Conservation (phyloP, 2,888 invertebrate genomes). For the Orgyia antiqua region DNA sequence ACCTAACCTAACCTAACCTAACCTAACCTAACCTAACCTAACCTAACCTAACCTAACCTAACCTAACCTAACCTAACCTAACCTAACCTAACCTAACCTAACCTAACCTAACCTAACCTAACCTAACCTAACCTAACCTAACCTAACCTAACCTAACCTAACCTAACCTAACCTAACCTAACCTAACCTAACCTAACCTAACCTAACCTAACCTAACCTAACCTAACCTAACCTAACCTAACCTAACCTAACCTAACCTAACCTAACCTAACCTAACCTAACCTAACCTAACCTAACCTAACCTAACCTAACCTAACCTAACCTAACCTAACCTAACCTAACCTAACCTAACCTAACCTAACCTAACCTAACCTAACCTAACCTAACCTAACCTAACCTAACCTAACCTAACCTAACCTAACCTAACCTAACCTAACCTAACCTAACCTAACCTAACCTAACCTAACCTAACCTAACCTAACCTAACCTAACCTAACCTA, state of each 20-base stretch:
- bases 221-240: slow-evolving; percentile 6
- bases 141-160: slow-evolving; percentile 21
- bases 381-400: slow-evolving; percentile 8
- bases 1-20: slow-evolving; percentile 6
- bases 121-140: slow-evolving; percentile 20
- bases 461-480: slow-evolving; percentile 21
- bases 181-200: slow-evolving; percentile 7
- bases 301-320: slow-evolving; percentile 14
- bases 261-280: slow-evolving; percentile 6
- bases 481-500: slow-evolving; percentile 20
- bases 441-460: slow-evolving; percentile 15
- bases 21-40: slow-evolving; percentile 10
- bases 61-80: slow-evolving; percentile 6
- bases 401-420: slow-evolving; percentile 15
- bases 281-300: slow-evolving; percentile 11
- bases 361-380: slow-evolving; percentile 9
- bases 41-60: slow-evolving; percentile 9
- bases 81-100: slow-evolving; percentile 10
- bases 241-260: slow-evolving; percentile 7
- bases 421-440: slow-evolving; percentile 15
- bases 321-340: slow-evolving; percentile 15
- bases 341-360: slow-evolving; percentile 11
- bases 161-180: slow-evolving; percentile 15
- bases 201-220: slow-evolving; percentile 7
- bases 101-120: slow-evolving; percentile 7